Conservation (phyloP, 2,888 invertebrate genomes). For the Ischnura elegans region DNA sequence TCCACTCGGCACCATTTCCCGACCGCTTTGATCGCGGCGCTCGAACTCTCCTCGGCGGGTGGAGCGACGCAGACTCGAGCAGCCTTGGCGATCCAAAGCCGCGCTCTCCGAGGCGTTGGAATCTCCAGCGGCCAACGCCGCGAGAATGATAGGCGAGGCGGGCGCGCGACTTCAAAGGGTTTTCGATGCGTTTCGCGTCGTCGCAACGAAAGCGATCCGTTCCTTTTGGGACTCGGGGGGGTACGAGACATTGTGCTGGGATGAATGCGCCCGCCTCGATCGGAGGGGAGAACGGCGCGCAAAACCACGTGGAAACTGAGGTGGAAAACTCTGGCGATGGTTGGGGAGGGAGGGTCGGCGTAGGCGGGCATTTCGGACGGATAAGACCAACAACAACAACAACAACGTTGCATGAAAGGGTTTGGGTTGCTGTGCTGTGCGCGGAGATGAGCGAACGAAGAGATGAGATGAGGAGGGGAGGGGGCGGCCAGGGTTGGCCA, state of each 20-base stretch:
- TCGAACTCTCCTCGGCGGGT: not conserved
- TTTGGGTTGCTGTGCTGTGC: not conserved
- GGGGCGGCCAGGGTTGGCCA: not conserved
- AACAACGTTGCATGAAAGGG: not conserved
- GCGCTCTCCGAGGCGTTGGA: not conserved
- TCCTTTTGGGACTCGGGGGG: not conserved
- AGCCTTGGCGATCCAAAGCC: not conserved
- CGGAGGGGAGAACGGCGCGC: too few species aligned
- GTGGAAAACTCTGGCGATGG: not conserved
- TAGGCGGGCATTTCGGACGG: constrained; percentile 12
- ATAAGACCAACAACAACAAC: not conserved
- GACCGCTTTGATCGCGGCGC: not conserved
- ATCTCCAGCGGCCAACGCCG: not conserved
- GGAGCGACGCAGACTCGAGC: not conserved
- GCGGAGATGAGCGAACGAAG: not conserved
- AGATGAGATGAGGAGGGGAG: not conserved
- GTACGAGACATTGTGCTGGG: constrained; percentile 21
- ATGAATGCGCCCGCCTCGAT: not conserved
- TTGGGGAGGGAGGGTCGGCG: not conserved
- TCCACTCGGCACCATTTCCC: not conserved
- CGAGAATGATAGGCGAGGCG: not conserved
- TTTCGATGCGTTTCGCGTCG: not conserved
- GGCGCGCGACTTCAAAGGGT: constrained; percentile 45
- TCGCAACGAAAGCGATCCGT: not conserved
- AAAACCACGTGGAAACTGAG: not conserved